Percentiles rank a stretch among this genome's conserved stretches.
Evolutionary conservation across 2,113 vertebrate genomes (phyloP).

Genomic region (Phyllostomus discolor): DNA sequence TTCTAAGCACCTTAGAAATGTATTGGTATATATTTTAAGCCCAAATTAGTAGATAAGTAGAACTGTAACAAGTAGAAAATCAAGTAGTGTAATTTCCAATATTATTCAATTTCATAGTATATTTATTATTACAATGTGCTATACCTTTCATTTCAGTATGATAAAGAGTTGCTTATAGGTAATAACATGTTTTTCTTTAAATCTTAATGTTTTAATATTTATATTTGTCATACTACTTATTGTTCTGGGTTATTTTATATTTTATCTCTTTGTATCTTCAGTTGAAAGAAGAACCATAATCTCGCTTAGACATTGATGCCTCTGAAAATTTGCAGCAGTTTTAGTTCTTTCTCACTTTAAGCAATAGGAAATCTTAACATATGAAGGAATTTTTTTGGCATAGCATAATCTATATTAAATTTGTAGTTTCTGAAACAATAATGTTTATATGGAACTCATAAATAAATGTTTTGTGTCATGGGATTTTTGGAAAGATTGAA

Average conservation of each 20-base stretch:
- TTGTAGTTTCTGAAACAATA: not conserved
- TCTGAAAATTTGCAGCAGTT: conserved; percentile 10
- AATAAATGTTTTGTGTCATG: not conserved
- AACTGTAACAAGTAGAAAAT: conserved; percentile 44
- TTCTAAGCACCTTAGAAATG: not conserved
- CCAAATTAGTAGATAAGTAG: conserved; percentile 12
- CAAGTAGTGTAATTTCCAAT: conserved; percentile 63
- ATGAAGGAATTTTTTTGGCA: not conserved
- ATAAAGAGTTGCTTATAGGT: not conserved
- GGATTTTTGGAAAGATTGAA: not conserved
- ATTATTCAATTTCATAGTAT: conserved; percentile 75
- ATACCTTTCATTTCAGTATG: conserved; percentile 56
- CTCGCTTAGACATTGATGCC: not conserved
- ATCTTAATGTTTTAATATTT: conserved; percentile 37
- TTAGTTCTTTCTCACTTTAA: conserved; percentile 32
- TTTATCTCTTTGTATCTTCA: not conserved
- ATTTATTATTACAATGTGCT: conserved; percentile 72
- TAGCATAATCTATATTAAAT: conserved; percentile 12
- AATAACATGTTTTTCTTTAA: not conserved
- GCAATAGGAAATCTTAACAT: not conserved
- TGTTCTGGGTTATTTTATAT: not conserved
- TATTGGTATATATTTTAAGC: conserved; percentile 22
- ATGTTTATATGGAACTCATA: not conserved
- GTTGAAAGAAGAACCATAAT: not conserved
- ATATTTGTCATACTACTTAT: not conserved